Evolutionary conservation across 2,888 invertebrate species (phyloP).

Genomic region (Dilophus febrilis): DNA sequence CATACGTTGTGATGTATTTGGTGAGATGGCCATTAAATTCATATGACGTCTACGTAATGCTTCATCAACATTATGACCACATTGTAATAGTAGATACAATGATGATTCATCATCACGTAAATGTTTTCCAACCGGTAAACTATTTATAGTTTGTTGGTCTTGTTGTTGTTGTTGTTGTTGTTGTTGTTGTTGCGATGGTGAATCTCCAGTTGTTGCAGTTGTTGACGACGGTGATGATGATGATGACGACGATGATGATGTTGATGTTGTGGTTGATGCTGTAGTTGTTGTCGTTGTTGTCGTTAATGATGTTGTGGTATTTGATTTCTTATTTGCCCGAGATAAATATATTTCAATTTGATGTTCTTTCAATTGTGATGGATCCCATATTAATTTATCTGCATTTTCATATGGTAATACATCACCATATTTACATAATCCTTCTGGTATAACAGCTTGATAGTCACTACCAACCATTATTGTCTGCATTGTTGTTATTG

Average conservation of each 20-base stretch:
- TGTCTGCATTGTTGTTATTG: slow-evolving; percentile 33
- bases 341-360: slow-evolving; percentile 67
- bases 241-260: slow-evolving; percentile 18
- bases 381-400: slow-evolving; percentile 88
- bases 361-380: slow-evolving; percentile 50
- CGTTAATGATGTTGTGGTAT: slow-evolving; percentile 18
- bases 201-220: neutral
- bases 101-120: slow-evolving; percentile 68
- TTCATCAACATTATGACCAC: slow-evolving; percentile 90
- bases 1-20: slow-evolving; percentile 40
- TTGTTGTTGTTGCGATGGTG: too few species aligned
- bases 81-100: slow-evolving; percentile 55
- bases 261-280: neutral
- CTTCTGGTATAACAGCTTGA: slow-evolving; percentile 87
- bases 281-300: neutral
- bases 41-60: slow-evolving; percentile 66
- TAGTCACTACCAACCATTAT: slow-evolving; percentile 92
- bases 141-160: slow-evolving; percentile 25
- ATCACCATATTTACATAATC: slow-evolving; percentile 81
- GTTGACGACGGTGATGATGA: too few species aligned
- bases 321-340: slow-evolving; percentile 22
- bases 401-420: slow-evolving; percentile 90
- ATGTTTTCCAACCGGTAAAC: slow-evolving; percentile 56
- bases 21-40: slow-evolving; percentile 38
- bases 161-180: neutral